Evolutionary conservation across 1,140 invertebrate genomes (phyloP).

Genomic region (Linepithema humile): DNA sequence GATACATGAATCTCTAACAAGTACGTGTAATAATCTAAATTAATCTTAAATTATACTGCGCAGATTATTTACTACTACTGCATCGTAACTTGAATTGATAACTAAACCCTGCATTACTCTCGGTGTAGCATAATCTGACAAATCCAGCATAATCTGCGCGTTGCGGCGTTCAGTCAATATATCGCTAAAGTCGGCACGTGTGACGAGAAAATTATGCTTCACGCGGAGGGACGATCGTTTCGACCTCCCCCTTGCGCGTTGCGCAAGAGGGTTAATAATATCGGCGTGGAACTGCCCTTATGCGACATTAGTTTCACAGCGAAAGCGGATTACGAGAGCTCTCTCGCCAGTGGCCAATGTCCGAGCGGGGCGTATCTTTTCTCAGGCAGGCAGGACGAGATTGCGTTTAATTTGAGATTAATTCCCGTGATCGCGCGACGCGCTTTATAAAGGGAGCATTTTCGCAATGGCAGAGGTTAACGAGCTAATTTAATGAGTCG

Average conservation of each 20-base stretch:
- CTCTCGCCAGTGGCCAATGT: not conserved
- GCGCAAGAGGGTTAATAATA: slow-evolving; percentile 34
- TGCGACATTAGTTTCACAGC: slow-evolving; percentile 39
- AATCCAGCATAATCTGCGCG: slow-evolving; percentile 25
- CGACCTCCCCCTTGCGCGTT: not conserved
- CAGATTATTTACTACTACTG: slow-evolving; percentile 8
- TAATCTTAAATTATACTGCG: slow-evolving; percentile 13
- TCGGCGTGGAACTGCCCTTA: slow-evolving; percentile 14
- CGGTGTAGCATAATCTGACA: slow-evolving; percentile 19
- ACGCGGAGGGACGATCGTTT: not conserved
- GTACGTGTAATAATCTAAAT: not conserved
- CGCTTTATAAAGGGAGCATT: slow-evolving; percentile 40
- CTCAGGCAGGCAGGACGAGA: not conserved
- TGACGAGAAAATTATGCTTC: slow-evolving; percentile 43
- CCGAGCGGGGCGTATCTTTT: slow-evolving; percentile 11
- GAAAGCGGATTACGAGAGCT: slow-evolving; percentile 15
- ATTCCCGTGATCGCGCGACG: slow-evolving; percentile 19
- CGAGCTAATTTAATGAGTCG: slow-evolving; percentile 43
- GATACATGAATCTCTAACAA: slow-evolving; percentile 4
- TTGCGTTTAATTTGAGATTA: slow-evolving; percentile 38
- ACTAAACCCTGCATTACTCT: slow-evolving; percentile 26
- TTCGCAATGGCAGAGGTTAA: slow-evolving; percentile 31
- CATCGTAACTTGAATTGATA: not conserved
- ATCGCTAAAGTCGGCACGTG: slow-evolving; percentile 35
- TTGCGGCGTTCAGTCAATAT: not conserved